Evolutionary conservation across 2,113 vertebrate species (phyloP).

Genomic region (Mus musculus): GRCm39 chr15:95623501-95624000

Average conservation of each 20-base stretch:
- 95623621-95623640: not conserved
- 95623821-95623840: not conserved
- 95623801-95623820: not conserved
- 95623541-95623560: not conserved
- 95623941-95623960: constrained; percentile 44
- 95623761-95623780: not conserved
- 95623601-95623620: not conserved
- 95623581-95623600: not conserved
- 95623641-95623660: not conserved
- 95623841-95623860: not conserved
- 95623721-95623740: constrained; percentile 12
- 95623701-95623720: constrained; percentile 3
- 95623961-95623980: constrained; percentile 62
- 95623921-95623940: not conserved
- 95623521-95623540: not conserved
- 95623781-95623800: not conserved
- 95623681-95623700: constrained; percentile 12
- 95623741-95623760: not conserved
- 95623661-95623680: too few relatives aligned
- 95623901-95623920: constrained; percentile 53
- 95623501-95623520: not conserved
- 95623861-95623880: constrained; percentile 27
- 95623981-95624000: constrained; percentile 15
- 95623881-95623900: constrained; percentile 76
- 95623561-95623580: not conserved